Conservation (phyloP, 1,140 invertebrate genomes). For the Neelides sp. region DNA sequence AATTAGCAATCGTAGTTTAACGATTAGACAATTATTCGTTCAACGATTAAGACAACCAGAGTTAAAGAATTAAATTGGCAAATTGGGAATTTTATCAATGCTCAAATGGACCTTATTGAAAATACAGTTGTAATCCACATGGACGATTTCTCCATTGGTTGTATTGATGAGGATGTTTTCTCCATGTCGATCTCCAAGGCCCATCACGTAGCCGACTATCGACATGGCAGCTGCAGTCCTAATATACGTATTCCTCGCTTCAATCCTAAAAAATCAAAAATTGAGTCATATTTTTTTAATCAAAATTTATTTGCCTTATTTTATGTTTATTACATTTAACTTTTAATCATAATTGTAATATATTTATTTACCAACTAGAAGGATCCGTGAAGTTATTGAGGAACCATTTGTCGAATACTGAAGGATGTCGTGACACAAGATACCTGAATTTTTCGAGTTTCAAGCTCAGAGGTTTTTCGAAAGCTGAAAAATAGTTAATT, state of each 20-base stretch:
- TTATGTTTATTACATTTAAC: background rate
- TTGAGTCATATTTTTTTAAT: too few relatives aligned
- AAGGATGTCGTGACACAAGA: conserved; percentile 62
- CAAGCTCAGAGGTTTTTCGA: too few relatives aligned
- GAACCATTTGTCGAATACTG: conserved; percentile 86
- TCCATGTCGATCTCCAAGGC: conserved; percentile 91
- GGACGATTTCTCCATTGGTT: conserved; percentile 78
- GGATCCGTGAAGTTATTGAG: conserved; percentile 73
- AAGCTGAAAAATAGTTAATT: background rate
- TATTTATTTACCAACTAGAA: conserved; percentile 61
- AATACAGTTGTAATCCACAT: conserved; percentile 96
- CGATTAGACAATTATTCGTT: background rate
- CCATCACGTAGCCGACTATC: conserved; percentile 94
- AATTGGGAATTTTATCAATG: conserved; percentile 30
- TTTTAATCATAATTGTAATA: background rate
- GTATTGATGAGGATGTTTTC: conserved; percentile 94
- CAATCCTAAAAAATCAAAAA: conserved; percentile 46
- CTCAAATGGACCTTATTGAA: conserved; percentile 81
- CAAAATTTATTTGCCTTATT: background rate
- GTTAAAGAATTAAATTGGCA: background rate
- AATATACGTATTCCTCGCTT: conserved; percentile 72
- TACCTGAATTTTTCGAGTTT: too few relatives aligned
- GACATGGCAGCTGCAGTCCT: conserved; percentile 92
- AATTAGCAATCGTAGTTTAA: too few relatives aligned
- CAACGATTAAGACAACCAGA: background rate